phyloP scores from a whole-genome alignment of 1,140 invertebrate species.

The Heliconius nattereri region DNA sequence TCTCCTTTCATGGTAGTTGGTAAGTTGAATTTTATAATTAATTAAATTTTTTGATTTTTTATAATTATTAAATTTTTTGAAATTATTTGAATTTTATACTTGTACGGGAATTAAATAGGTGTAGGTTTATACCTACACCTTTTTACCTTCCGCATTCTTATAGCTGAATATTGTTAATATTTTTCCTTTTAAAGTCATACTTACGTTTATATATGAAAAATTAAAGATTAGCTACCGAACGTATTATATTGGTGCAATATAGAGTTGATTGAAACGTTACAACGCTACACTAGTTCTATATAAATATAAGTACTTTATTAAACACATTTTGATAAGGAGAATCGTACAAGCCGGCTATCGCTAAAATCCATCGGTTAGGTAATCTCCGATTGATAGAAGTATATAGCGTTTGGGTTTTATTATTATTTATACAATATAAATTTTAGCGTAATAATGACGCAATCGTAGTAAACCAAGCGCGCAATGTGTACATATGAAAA shows the following conservation, averaged over 20 bases:
- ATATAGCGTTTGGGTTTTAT: background rate
- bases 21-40: slow-evolving; percentile 59
- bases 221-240: slow-evolving; percentile 3
- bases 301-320: background rate
- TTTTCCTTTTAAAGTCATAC: background rate
- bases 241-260: background rate
- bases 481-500: no score
- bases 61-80: no score
- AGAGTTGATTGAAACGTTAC: background rate
- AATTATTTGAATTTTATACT: no score
- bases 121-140: background rate
- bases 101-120: no score
- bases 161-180: background rate
- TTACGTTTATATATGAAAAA: background rate
- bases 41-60: no score
- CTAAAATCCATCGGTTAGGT: background rate
- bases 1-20: slow-evolving; percentile 85
- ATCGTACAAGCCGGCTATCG: background rate
- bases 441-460: background rate
- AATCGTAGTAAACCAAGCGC: background rate
- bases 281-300: slow-evolving; percentile 10
- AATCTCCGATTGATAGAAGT: background rate
- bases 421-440: background rate
- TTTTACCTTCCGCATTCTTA: background rate
- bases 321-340: background rate